Evolutionary conservation across 2,797 vertebrate genomes (phyloP), one percentile per base, ranked within the genome.

Genomic region (Kryptopterus vitreolus): DNA sequence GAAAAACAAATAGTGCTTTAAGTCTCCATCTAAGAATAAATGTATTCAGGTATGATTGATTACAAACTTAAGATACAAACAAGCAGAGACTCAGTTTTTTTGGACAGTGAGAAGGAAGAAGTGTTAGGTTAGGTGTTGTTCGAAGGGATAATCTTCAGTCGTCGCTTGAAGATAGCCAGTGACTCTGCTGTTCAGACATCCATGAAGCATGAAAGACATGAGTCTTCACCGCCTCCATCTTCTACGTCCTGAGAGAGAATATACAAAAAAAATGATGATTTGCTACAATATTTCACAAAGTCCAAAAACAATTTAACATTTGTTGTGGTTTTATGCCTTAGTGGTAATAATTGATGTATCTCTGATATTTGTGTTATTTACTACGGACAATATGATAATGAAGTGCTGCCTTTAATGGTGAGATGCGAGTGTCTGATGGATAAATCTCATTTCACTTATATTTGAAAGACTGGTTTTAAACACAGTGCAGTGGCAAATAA

Each of bases 251-350:
- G 29, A 77, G 24, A 76, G 52, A 76, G 89, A 91, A 87, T 89
- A 93, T 91, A 93, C 94, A 94, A 94, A 94, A 95, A 95, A 92
- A 92, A 93, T 92, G 93, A 94, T 95, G 20, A 55, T 35, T 6
- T 71, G 12, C 92, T 92, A 91, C 91, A 90, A 91, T 55, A 33
- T 31, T 12, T 4, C 12, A 38, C 35, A 71, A 91, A 92, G 94
- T 93, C 93, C 87, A 89, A 93, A 94, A 94, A 94, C 38, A 43
- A 7, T 43, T 43, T 43, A 43, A 95, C 94, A 95, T 92, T 95
- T 95, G 31, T 62, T 33, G 95, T 96, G 95, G 94, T 95, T 96
- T 95, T 95, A 93, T 94, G 86, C 38, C 22, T 57, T 55, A 22
- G 91, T 92, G 58, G 15, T 24, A 35, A n/a, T 24, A 35, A n/a